These are phyloP conservation scores for Pontoporia blainvillei DNA, from an alignment of 2,113 vertebrate species.

Conservation along the genomic window DNA sequence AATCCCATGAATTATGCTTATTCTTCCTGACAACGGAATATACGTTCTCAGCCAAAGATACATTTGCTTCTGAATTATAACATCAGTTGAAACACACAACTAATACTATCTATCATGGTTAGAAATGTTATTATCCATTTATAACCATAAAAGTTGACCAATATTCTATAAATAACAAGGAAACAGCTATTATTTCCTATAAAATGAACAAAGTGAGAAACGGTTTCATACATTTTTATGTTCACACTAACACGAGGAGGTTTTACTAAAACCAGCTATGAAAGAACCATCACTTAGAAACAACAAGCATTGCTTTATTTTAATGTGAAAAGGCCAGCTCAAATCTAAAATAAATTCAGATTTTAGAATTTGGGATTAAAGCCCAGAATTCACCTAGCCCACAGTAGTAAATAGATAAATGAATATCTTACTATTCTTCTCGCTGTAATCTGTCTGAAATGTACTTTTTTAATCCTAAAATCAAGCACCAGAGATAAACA, in stretches of 20 bases:
- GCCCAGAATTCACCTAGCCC: neutral
- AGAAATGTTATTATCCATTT: neutral
- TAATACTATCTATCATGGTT: neutral
- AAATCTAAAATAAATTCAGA: slow-evolving; percentile 23
- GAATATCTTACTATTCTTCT: neutral
- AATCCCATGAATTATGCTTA: neutral
- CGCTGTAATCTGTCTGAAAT: neutral
- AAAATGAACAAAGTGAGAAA: neutral
- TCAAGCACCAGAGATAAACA: neutral
- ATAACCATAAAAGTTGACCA: neutral
- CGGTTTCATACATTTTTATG: neutral
- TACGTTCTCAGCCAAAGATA: neutral
- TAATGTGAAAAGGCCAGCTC: neutral
- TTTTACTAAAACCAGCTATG: neutral
- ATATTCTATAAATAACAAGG: neutral
- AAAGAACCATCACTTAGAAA: neutral
- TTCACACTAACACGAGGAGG: neutral
- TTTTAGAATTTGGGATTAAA: neutral
- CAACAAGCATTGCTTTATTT: neutral
- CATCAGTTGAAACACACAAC: neutral
- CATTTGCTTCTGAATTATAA: neutral
- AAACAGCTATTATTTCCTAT: neutral
- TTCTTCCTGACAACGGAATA: neutral
- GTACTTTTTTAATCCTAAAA: slow-evolving; percentile 11
- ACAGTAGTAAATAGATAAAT: neutral